Evolutionary conservation across 2,113 vertebrate genomes (phyloP).

Genomic region (Oriolus oriolus): DNA sequence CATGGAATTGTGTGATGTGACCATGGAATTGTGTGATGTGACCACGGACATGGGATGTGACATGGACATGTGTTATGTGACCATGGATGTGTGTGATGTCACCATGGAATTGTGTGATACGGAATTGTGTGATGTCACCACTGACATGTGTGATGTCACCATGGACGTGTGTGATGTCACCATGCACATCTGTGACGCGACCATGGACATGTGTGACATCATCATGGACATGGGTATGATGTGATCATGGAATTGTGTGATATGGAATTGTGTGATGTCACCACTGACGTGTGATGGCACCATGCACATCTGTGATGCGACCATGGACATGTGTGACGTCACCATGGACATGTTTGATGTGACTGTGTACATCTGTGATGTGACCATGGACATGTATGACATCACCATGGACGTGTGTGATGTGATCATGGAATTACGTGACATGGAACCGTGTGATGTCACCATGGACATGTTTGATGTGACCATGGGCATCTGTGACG

Average conservation of each 20-base stretch:
- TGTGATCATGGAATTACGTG: not conserved
- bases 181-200: not conserved
- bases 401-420: accelerated
- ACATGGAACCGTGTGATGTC: no score
- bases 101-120: not conserved
- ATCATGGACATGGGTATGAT: no score
- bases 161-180: not conserved
- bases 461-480: not conserved
- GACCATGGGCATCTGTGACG: not conserved
- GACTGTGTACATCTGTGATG: not conserved
- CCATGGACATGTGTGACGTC: no score
- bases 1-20: not conserved
- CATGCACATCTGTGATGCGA: accelerated
- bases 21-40: not conserved
- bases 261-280: not conserved
- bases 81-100: not conserved
- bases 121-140: accelerated
- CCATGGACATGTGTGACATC: no score
- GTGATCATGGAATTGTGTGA: not conserved
- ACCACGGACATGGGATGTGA: no score
- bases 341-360: not conserved
- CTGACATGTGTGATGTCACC: not conserved
- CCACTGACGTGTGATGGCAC: no score
- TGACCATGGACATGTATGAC: accelerated
- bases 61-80: no score